Conservation (phyloP, 2,113 vertebrate genomes). For the Desmodus rotundus region DNA sequence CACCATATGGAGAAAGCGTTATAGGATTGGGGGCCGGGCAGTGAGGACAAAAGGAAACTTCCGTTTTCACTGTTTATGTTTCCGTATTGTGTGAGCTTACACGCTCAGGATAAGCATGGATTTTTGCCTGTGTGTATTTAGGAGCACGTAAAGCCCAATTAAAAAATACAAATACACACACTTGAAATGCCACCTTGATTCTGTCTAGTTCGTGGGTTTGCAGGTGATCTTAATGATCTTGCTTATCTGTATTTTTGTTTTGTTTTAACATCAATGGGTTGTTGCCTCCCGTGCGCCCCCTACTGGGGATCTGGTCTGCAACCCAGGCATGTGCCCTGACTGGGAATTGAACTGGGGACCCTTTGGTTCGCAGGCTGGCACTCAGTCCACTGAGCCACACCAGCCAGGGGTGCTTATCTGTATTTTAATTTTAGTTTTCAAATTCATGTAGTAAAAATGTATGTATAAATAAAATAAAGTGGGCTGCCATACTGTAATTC, state of each 20-base stretch:
- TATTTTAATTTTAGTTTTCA: neutral
- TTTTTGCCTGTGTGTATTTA: neutral
- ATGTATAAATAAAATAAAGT: neutral
- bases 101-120: neutral
- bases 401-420: neutral
- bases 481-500: neutral
- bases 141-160: too few species aligned
- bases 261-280: too few species aligned
- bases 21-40: neutral
- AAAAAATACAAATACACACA: too few species aligned
- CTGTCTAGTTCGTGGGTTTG: neutral
- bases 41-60: neutral
- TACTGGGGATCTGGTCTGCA: too few species aligned
- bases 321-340: too few species aligned
- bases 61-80: neutral
- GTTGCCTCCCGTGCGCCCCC: too few species aligned
- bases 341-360: too few species aligned
- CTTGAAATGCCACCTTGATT: neutral
- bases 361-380: too few species aligned
- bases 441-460: neutral
- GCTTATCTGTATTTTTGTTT: neutral
- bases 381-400: too few species aligned
- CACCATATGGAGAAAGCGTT: neutral
- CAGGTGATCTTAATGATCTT: neutral
- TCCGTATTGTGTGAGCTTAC: neutral